Base-by-base conservation (phyloP, 1,140 invertebrate species). In the Limonius californicus region DNA sequence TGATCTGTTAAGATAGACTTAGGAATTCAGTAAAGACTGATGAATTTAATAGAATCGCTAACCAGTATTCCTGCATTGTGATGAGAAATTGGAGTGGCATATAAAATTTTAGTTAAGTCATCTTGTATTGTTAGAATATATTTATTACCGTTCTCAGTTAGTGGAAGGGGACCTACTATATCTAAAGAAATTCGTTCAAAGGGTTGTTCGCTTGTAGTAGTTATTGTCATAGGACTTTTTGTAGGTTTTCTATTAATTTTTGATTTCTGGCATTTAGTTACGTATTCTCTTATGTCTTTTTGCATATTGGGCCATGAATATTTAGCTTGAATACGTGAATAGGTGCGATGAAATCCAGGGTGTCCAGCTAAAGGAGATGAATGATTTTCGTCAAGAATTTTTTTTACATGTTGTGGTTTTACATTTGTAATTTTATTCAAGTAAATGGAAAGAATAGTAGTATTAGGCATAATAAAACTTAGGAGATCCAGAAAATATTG, bases 151-250 rank as follows among this genome's bases (percentile, higher is more conserved):
- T 32, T 14, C 8, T 61, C 19, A 0, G 68, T 68, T 45, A 58
- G 12, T 1, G 67, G 63, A 23, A 65, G 55, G 0, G 69, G 72
- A 2, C 74, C 73, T 0, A 74, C 69, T 0, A 76, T 69, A 30
- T 76, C 73, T 6, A 75, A 15, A 21, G 47, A 30, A 35, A 65
- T 53, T 23, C 27, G 16, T 68, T 77, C 68, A 47, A 76, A 77
- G 20, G 71, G 66, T 68, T 72, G 63, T 20, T 64, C 59, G 4
- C 70, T 69, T 8, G 68, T 70, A n/a, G 69, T 68, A 0, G 72
- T 77, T 4, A 76, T 74, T 12, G 70, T 63, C 72, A 76, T 75
- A 19, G 74, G 74, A 11, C 67, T 67, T 71, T 72, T 67, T 18
- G 62, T 72, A 7, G 57, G 67, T 64, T 68, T 71, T 11, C 69